Evolutionary conservation across 2,113 vertebrate species (phyloP).

Genomic region (Ictalurus punctatus): DNA sequence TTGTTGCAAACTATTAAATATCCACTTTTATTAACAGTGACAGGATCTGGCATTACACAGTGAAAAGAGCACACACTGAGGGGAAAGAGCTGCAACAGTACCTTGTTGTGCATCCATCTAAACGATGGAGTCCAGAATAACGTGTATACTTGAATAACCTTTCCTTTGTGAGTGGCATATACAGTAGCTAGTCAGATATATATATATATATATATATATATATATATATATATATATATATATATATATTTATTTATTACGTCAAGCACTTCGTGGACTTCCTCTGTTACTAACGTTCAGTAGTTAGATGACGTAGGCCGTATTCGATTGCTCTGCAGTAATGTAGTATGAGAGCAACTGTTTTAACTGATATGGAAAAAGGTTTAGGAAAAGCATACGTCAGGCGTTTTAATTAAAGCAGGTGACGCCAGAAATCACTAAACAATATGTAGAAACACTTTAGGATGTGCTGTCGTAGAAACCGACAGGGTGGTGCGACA

Average conservation of each 20-base stretch:
- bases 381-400: background rate
- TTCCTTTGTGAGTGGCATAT: background rate
- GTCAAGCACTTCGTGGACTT: background rate
- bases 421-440: background rate
- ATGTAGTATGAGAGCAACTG: background rate
- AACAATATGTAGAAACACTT: background rate
- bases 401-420: background rate
- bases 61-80: conserved; percentile 1
- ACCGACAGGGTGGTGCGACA: background rate
- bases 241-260: too few species aligned
- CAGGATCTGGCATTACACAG: conserved; percentile 48
- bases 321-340: background rate
- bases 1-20: conserved; percentile 26
- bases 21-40: conserved; percentile 43
- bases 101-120: background rate
- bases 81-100: conserved; percentile 14
- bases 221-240: too few species aligned
- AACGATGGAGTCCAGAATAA: conserved; percentile 21
- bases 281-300: background rate
- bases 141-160: background rate
- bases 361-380: background rate
- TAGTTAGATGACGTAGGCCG: background rate
- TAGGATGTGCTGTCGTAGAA: background rate
- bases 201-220: too few species aligned
- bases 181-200: background rate